These are phyloP conservation scores for Anhinga rufa DNA, from an alignment of 2,113 vertebrate genomes.

Conservation along the genomic window DNA sequence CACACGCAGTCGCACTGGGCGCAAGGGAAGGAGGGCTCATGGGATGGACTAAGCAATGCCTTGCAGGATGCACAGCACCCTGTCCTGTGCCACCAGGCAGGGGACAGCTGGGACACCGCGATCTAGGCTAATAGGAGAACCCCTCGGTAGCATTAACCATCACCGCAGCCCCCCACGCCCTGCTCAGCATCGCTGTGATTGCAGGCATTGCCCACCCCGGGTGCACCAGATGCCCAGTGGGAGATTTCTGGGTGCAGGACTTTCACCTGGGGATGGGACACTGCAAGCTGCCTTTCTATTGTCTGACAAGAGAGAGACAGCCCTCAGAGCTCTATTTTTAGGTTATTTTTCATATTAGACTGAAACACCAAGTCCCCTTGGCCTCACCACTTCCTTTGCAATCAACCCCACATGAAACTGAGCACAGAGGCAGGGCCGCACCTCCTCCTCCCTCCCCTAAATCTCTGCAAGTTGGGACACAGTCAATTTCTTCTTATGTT, in stretches of 20 bases:
- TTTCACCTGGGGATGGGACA: accelerated
- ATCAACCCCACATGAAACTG: not conserved
- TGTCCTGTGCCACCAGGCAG: not conserved
- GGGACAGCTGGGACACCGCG: not conserved
- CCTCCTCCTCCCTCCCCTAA: not conserved
- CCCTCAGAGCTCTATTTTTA: not conserved
- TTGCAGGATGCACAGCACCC: not conserved
- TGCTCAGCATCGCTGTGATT: not conserved
- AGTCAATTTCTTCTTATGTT: accelerated
- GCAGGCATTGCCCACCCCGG: not conserved
- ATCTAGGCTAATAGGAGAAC: not conserved
- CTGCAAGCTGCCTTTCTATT: not conserved
- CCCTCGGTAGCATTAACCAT: accelerated
- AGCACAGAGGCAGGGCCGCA: not conserved
- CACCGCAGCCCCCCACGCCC: accelerated
- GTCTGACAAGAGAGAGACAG: not conserved
- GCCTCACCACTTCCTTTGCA: not conserved
- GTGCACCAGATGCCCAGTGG: accelerated
- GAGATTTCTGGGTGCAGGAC: not conserved
- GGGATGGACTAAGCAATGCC: not conserved
- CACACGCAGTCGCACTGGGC: accelerated
- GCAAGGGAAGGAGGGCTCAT: not conserved
- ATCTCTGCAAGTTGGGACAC: not conserved
- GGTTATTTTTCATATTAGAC: not conserved
- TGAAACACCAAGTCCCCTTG: not conserved